Percentiles rank a stretch among this genome's conserved stretches.
Conservation (phyloP, 92 coral and sea anemone species). For the Anthopleura xanthogrammica region DNA sequence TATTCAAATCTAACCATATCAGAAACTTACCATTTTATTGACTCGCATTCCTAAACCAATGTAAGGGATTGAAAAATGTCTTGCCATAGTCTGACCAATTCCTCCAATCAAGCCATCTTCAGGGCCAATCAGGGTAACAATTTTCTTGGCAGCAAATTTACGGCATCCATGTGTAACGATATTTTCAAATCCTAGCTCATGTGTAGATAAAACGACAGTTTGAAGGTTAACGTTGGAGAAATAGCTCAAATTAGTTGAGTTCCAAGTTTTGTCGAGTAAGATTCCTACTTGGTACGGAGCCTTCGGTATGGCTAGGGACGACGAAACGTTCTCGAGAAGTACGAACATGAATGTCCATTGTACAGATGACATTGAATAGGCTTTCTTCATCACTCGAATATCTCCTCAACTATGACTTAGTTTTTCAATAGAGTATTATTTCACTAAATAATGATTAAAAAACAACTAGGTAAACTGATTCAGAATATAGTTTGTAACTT, state of each 20-base stretch:
- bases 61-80: conserved; percentile 38
- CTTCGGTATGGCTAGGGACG: background rate
- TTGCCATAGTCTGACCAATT: conserved; percentile 33
- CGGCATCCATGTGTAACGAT: conserved; percentile 15
- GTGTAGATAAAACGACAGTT: background rate
- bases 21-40: conserved; percentile 13
- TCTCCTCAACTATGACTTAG: background rate
- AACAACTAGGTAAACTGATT: too few relatives aligned
- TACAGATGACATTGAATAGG: background rate
- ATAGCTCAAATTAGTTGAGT: background rate
- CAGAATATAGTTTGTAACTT: background rate
- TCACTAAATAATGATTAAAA: background rate
- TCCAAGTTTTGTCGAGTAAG: conserved; percentile 27
- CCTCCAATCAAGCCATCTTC: conserved; percentile 37
- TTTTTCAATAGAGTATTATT: background rate
- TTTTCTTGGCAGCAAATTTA: conserved; percentile 9
- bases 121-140: conserved; percentile 47
- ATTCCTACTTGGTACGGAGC: background rate
- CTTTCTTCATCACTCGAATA: background rate
- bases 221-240: conserved; percentile 7
- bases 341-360: background rate
- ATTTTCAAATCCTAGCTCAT: conserved; percentile 4
- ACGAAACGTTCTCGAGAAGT: background rate
- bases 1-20: background rate
- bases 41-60: conserved; percentile 28